phyloP scores from a whole-genome alignment of 1,140 invertebrate genomes.

The Caenorhabditis tropicalis region DNA sequence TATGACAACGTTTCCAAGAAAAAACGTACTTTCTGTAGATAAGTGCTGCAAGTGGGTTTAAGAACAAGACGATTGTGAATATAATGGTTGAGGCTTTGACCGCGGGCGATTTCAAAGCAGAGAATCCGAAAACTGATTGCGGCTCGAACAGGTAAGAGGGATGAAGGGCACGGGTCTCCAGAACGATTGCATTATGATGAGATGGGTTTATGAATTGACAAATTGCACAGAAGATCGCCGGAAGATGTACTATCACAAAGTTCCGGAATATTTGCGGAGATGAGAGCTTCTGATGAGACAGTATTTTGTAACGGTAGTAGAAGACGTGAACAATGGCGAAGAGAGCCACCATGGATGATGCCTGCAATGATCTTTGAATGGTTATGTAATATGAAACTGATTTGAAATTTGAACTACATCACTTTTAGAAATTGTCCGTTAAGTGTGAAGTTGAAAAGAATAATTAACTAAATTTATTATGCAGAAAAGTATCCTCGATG shows the following conservation, averaged over 20 bases:
- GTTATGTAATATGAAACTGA: not conserved
- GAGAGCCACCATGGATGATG: slow-evolving; percentile 18
- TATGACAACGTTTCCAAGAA: not conserved
- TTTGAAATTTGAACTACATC: not conserved
- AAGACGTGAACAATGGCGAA: slow-evolving; percentile 31
- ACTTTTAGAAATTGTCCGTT: not conserved
- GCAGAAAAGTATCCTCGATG: too few relatives aligned
- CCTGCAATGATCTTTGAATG: not conserved
- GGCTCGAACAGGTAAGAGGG: not conserved
- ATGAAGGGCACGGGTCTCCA: not conserved
- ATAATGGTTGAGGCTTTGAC: not conserved
- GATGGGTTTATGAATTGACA: slow-evolving; percentile 15
- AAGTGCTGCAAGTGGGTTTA: not conserved
- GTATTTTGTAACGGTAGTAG: slow-evolving; percentile 17
- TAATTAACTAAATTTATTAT: too few relatives aligned
- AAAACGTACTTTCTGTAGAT: not conserved
- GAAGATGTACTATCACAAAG: slow-evolving; percentile 7
- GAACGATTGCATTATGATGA: slow-evolving; percentile 29
- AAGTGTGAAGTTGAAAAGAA: not conserved
- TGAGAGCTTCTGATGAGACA: not conserved
- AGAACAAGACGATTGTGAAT: not conserved
- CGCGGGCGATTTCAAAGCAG: not conserved
- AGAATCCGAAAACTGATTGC: not conserved
- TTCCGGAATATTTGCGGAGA: not conserved
- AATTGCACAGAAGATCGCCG: slow-evolving; percentile 4